These are phyloP conservation scores for Caretta caretta DNA, from an alignment of 2,113 vertebrate species.

Conservation along the genomic window DNA sequence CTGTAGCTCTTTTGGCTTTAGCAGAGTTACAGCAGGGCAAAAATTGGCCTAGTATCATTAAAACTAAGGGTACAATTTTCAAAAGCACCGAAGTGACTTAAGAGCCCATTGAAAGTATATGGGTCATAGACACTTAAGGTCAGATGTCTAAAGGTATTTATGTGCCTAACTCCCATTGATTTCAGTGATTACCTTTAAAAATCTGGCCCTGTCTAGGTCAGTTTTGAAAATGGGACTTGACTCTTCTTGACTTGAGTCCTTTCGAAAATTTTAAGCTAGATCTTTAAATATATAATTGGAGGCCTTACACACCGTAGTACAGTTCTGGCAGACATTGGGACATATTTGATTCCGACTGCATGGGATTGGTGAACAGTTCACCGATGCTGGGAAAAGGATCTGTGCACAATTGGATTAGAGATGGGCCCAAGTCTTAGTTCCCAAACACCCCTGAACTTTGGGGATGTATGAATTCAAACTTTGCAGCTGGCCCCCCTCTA, in stretches of 20 bases:
- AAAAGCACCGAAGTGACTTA: too few species aligned
- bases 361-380: background rate
- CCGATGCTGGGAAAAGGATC: background rate
- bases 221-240: slow-evolving; percentile 19
- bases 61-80: too few species aligned
- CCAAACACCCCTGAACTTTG: background rate
- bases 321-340: background rate
- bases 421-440: background rate
- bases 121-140: too few species aligned
- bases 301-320: background rate
- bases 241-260: background rate
- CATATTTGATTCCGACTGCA: background rate
- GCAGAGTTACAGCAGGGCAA: too few species aligned
- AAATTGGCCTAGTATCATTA: too few species aligned
- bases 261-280: background rate
- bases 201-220: background rate
- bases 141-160: too few species aligned
- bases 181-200: too few species aligned
- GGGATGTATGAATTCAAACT: background rate
- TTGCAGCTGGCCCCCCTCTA: background rate
- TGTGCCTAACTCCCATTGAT: too few species aligned
- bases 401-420: background rate
- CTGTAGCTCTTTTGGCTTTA: background rate
- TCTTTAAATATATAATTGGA: background rate
- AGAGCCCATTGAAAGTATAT: too few species aligned